Percentiles rank a stretch among this genome's conserved stretches.
phyloP scores from a whole-genome alignment of 2,113 vertebrate genomes.

The Telmatochromis brichardi region DNA sequence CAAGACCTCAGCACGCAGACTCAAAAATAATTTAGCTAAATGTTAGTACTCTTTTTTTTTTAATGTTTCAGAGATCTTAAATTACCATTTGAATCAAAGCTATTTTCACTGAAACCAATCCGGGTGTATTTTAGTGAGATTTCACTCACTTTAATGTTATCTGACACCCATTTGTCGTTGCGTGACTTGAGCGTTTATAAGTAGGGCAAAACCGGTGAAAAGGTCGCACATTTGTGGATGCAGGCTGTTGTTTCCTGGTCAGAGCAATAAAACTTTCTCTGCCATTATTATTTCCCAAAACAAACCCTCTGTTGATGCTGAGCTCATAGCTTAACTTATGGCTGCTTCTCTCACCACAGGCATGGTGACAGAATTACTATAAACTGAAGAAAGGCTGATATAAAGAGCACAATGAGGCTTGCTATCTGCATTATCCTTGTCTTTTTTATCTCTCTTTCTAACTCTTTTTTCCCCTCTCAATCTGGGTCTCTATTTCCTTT shows the following conservation, averaged over 20 bases:
- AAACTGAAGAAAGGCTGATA: conserved; percentile 2
- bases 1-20: conserved; percentile 1
- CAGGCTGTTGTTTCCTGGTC: not conserved
- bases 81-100: not conserved
- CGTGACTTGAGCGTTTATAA: conserved; percentile 1
- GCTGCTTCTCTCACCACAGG: not conserved
- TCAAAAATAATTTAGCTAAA: not conserved
- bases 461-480: not conserved
- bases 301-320: not conserved
- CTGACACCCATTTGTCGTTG: not conserved
- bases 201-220: not conserved
- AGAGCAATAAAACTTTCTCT: not conserved
- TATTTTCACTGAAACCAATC: not conserved
- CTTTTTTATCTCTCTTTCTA: not conserved
- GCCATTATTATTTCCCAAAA: not conserved
- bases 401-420: not conserved
- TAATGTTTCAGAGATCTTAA: not conserved
- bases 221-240: not conserved
- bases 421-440: not conserved
- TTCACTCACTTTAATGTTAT: not conserved
- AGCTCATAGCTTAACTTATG: not conserved
- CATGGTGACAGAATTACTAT: not conserved
- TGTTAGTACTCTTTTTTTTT: not conserved
- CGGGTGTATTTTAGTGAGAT: not conserved
- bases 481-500: not conserved